A percentile compares a stretch with the other conserved stretches of the same genome.
These are phyloP conservation scores for Smutsia gigantea DNA, from an alignment of 2,797 vertebrate genomes.

Conservation along the genomic window DNA sequence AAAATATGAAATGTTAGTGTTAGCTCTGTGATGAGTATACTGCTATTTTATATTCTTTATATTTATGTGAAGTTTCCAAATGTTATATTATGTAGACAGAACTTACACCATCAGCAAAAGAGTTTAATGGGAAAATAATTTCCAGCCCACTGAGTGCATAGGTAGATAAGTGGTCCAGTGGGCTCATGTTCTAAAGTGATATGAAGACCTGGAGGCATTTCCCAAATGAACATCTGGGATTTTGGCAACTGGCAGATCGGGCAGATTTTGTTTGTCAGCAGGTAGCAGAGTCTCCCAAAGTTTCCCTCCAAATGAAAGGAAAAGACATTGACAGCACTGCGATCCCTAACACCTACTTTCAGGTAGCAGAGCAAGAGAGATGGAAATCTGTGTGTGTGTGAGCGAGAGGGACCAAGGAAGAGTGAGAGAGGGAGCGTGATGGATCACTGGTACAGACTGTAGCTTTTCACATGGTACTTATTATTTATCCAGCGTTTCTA, in stretches of 20 bases:
- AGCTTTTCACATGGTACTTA: conserved; percentile 8
- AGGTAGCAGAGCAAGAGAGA: background rate
- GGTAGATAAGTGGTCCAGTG: background rate
- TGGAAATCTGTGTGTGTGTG: background rate
- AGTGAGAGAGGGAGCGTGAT: no score
- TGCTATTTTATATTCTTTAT: background rate
- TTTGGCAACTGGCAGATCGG: background rate
- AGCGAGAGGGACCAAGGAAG: no score
- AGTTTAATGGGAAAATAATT: background rate
- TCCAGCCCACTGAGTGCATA: background rate
- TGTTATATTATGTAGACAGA: background rate
- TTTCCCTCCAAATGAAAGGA: background rate
- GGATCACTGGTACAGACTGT: background rate
- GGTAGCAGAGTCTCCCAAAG: background rate
- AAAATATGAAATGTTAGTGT: background rate
- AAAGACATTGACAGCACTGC: background rate
- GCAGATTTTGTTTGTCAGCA: background rate
- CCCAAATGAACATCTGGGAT: background rate
- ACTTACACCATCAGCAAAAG: background rate
- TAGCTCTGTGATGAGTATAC: background rate
- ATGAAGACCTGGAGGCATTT: background rate
- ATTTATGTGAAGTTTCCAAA: background rate
- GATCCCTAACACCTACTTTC: background rate
- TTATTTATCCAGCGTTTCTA: background rate
- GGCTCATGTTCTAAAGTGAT: background rate